These are phyloP conservation scores for Caenorhabditis drosophilae DNA, from an alignment of 2,888 invertebrate genomes.

Conservation along the genomic window DNA sequence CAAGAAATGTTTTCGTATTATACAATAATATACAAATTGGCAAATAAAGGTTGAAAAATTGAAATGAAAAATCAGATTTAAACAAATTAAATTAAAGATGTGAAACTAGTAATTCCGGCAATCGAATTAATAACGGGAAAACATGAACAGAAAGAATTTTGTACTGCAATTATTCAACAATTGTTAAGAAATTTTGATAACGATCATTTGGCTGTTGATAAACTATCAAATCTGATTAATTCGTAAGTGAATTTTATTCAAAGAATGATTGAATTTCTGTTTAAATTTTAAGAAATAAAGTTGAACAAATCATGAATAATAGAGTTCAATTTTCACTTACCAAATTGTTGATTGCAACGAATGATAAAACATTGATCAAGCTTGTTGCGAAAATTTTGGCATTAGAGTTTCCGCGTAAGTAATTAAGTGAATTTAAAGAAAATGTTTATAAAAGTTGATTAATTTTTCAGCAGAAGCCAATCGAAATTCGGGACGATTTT, in stretches of 20 bases:
- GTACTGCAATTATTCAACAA: constrained; percentile 29
- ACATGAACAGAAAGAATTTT: constrained; percentile 22
- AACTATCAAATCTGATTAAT: constrained; percentile 15
- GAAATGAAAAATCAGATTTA: background rate
- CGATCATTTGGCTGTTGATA: constrained; percentile 29
- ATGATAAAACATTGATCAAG: constrained; percentile 4
- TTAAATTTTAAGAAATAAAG: constrained; percentile 6
- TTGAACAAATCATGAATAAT: constrained; percentile 6
- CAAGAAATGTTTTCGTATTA: constrained; percentile 3
- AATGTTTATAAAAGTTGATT: background rate
- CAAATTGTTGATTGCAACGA: constrained; percentile 6
- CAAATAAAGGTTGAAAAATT: constrained; percentile 13
- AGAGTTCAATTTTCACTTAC: constrained; percentile 12
- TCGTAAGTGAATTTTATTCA: constrained; percentile 7
- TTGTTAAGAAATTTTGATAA: constrained; percentile 7
- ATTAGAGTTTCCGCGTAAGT: constrained; percentile 18
- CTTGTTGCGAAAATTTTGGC: constrained; percentile 17
- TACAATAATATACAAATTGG: constrained; percentile 22
- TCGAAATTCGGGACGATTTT: constrained; percentile 2
- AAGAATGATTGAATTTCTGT: background rate
- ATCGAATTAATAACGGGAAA: constrained; percentile 15
- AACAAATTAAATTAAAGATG: constrained; percentile 11
- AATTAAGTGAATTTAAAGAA: background rate
- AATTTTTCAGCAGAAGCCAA: background rate
- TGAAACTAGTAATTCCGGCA: constrained; percentile 24